These are phyloP conservation scores for Coelinius sp. DNA, from an alignment of 2,888 invertebrate genomes.

Conservation along the genomic window DNA sequence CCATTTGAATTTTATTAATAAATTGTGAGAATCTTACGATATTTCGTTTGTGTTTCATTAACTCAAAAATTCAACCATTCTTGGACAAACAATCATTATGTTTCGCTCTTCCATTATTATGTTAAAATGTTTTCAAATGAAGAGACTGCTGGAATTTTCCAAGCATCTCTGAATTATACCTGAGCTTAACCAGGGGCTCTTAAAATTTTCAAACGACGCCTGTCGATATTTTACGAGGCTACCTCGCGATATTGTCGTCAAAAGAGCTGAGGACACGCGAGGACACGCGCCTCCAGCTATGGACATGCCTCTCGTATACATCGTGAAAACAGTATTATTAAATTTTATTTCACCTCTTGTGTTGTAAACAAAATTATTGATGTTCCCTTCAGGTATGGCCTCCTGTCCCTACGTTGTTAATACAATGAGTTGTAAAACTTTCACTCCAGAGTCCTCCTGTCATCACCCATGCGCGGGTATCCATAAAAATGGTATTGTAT, in stretches of 20 bases:
- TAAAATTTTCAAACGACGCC: slow-evolving; percentile 45
- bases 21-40: too few species aligned
- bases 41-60: too few species aligned
- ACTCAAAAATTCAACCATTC: too few species aligned
- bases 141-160: slow-evolving; percentile 10
- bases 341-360: slow-evolving; percentile 25
- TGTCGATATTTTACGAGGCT: slow-evolving; percentile 48
- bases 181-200: too few species aligned
- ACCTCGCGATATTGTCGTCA: background rate
- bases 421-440: slow-evolving; percentile 54
- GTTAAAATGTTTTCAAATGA: background rate
- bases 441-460: slow-evolving; percentile 40
- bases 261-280: slow-evolving; percentile 48
- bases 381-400: slow-evolving; percentile 31
- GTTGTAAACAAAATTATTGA: slow-evolving; percentile 51
- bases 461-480: slow-evolving; percentile 15
- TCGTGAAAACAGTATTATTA: slow-evolving; percentile 25
- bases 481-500: slow-evolving; percentile 27
- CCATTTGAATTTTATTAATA: too few species aligned
- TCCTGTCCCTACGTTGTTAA: slow-evolving; percentile 30
- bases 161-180: slow-evolving; percentile 35
- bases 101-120: too few species aligned
- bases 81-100: too few species aligned
- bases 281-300: slow-evolving; percentile 48
- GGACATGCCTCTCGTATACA: slow-evolving; percentile 7